A percentile compares a stretch with the other conserved stretches of the same genome.
phyloP scores from a whole-genome alignment of 2,797 vertebrate genomes.

The Loris lydekkerianus region DNA sequence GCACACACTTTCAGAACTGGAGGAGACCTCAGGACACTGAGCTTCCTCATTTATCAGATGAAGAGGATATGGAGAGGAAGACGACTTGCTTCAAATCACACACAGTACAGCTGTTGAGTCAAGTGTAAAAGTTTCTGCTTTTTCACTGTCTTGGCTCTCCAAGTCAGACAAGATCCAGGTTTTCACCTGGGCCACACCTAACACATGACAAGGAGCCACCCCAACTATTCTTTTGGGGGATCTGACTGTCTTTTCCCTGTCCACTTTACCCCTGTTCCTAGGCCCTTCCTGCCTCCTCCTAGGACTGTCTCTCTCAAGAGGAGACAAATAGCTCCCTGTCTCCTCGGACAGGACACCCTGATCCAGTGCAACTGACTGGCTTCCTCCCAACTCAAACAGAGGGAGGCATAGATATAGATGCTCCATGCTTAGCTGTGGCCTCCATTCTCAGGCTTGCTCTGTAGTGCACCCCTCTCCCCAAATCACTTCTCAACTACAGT shows the following conservation, averaged over 20 bases:
- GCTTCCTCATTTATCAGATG: background rate
- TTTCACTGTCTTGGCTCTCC: background rate
- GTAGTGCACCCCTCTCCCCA: background rate
- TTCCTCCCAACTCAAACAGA: slow-evolving; percentile 67
- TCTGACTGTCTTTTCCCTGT: background rate
- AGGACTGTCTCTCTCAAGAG: background rate
- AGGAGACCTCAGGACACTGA: background rate
- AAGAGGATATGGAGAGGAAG: background rate
- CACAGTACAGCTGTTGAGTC: background rate
- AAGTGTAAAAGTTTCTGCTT: background rate
- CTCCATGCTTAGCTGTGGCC: fast-evolving
- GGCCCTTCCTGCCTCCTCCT: background rate
- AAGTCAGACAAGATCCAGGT: no score
- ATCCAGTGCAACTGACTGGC: slow-evolving; percentile 73
- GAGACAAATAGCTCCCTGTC: slow-evolving; percentile 69
- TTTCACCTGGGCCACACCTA: background rate
- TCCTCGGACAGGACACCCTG: slow-evolving; percentile 59
- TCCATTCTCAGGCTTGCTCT: background rate
- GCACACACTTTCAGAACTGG: background rate
- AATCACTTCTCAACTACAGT: background rate
- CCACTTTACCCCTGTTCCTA: background rate
- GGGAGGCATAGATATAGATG: background rate
- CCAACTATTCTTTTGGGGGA: background rate
- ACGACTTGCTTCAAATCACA: background rate
- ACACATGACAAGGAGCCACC: background rate